These are phyloP conservation scores for Procambarus virginalis DNA, from an alignment of 1,140 invertebrate species.

Conservation along the genomic window DNA sequence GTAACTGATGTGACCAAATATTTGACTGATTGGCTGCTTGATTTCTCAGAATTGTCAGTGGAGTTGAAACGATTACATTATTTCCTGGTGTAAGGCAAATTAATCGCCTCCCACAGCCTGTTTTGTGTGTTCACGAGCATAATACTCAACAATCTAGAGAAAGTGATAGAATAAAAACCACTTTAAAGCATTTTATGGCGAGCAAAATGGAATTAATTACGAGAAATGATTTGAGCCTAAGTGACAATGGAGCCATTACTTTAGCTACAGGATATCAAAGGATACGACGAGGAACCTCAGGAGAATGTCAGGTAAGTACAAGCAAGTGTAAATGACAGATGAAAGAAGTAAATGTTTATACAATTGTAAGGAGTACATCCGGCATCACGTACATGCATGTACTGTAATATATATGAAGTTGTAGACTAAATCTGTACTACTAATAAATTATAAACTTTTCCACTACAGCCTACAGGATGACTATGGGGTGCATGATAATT, in stretches of 20 bases:
- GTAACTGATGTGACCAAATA: constrained; percentile 7
- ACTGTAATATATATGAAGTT: too few relatives aligned
- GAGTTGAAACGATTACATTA: background rate
- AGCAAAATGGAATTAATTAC: background rate
- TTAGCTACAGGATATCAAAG: background rate
- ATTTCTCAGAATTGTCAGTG: background rate
- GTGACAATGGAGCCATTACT: background rate
- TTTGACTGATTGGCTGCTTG: background rate
- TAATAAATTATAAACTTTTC: too few relatives aligned
- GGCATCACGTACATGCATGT: too few relatives aligned
- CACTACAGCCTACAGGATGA: too few relatives aligned
- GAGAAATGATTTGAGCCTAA: too few relatives aligned
- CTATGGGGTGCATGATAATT: too few relatives aligned
- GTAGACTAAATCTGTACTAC: too few relatives aligned
- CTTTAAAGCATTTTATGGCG: background rate
- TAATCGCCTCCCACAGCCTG: background rate
- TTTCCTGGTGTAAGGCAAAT: background rate
- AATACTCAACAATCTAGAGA: background rate
- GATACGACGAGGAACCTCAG: background rate
- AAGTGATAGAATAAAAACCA: background rate
- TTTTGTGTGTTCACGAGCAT: background rate
- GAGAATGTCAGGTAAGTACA: background rate
- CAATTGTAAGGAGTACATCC: too few relatives aligned
- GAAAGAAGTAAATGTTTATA: too few relatives aligned
- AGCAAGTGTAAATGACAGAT: too few relatives aligned